These are phyloP conservation scores for Penaeus japonicus DNA, from an alignment of 1,140 invertebrate genomes.

Conservation along the genomic window DNA sequence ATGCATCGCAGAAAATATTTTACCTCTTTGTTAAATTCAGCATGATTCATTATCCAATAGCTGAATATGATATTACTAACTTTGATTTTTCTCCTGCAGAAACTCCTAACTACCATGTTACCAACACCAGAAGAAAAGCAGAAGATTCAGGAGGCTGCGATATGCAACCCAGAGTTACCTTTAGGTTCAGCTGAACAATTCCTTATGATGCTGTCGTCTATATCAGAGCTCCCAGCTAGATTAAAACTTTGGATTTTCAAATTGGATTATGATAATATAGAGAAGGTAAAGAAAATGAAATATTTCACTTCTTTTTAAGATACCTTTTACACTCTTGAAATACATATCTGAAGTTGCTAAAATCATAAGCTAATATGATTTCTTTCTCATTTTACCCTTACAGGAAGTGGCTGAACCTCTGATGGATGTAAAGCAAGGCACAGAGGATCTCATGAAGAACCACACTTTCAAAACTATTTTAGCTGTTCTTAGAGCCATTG, in stretches of 20 bases:
- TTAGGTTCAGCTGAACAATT: slow-evolving; percentile 98
- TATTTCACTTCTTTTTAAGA: neutral
- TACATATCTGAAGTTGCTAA: too few relatives aligned
- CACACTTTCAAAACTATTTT: slow-evolving; percentile 95
- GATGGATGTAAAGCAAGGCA: slow-evolving; percentile 97
- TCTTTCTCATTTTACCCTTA: slow-evolving; percentile 58
- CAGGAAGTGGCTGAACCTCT: slow-evolving; percentile 97
- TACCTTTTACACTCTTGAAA: slow-evolving; percentile 57
- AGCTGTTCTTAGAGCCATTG: slow-evolving; percentile 90
- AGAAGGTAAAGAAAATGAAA: slow-evolving; percentile 74
- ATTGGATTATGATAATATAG: slow-evolving; percentile 95
- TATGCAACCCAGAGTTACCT: slow-evolving; percentile 91
- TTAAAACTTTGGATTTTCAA: slow-evolving; percentile 98
- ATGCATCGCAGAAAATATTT: too few relatives aligned
- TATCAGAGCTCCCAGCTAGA: slow-evolving; percentile 92
- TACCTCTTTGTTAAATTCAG: too few relatives aligned
- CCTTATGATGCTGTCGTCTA: slow-evolving; percentile 92
- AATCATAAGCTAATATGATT: neutral
- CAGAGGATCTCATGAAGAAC: slow-evolving; percentile 87
- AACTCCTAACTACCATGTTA: slow-evolving; percentile 92
- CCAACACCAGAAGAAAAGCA: slow-evolving; percentile 96
- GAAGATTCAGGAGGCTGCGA: slow-evolving; percentile 95
- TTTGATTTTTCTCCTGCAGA: slow-evolving; percentile 68
- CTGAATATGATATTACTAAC: neutral
- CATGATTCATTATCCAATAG: neutral